Evolutionary conservation across 92 coral and sea anemone genomes (phyloP).

Genomic region (Heteractis magnifica): DNA sequence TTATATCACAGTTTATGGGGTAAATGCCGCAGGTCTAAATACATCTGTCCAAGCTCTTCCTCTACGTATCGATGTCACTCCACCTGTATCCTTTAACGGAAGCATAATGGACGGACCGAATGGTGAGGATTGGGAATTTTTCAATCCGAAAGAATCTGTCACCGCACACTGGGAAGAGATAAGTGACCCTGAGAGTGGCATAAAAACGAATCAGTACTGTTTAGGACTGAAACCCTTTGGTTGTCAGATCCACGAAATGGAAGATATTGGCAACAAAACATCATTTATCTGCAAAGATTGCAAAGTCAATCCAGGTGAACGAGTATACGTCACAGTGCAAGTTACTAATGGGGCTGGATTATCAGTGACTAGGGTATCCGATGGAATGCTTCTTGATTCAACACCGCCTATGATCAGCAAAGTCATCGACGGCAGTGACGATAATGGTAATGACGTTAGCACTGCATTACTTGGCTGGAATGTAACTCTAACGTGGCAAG

Average conservation of each 20-base stretch:
- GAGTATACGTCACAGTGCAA: conserved; percentile 59
- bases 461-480: conserved; percentile 68
- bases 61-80: conserved; percentile 64
- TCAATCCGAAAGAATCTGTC: conserved; percentile 43
- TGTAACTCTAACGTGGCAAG: conserved; percentile 81
- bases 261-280: conserved; percentile 38
- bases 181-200: conserved; percentile 75
- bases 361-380: conserved; percentile 55
- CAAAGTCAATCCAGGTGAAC: conserved; percentile 54
- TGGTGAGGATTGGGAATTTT: conserved; percentile 45
- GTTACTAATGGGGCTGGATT: conserved; percentile 84
- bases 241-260: conserved; percentile 52
- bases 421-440: conserved; percentile 72
- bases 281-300: conserved; percentile 66
- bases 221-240: conserved; percentile 71
- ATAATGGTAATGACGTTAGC: conserved; percentile 53
- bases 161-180: conserved; percentile 71
- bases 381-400: conserved; percentile 80
- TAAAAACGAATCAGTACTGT: conserved; percentile 55
- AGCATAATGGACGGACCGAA: conserved; percentile 51
- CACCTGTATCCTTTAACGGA: conserved; percentile 51
- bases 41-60: conserved; percentile 50
- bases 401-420: conserved; percentile 80
- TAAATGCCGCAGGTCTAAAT: conserved; percentile 73
- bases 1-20: conserved; percentile 67